Evolutionary conservation across 2,888 invertebrate genomes (phyloP).

Genomic region (Suillia variegata): DNA sequence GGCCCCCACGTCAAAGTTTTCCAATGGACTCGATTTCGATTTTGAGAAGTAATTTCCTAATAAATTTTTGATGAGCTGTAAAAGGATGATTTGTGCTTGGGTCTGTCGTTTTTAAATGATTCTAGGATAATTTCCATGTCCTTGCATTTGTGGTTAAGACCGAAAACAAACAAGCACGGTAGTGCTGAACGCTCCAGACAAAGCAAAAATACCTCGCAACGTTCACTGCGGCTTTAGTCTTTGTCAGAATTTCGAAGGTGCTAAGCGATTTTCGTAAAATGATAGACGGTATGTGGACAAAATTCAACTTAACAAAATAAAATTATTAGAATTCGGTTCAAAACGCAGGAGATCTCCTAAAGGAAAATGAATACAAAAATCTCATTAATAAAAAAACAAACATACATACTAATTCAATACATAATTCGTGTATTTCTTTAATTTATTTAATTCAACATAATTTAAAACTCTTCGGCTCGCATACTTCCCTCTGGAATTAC

Average conservation of each 20-base stretch:
- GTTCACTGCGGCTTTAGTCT: constrained; percentile 17
- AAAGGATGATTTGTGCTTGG: constrained; percentile 10
- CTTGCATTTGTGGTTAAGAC: neutral
- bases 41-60: constrained; percentile 7
- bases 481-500: neutral
- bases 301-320: neutral
- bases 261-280: constrained; percentile 29
- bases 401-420: no score
- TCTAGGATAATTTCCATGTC: constrained; percentile 3
- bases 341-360: neutral
- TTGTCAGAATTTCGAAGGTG: constrained; percentile 26
- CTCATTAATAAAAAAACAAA: no score
- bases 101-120: neutral
- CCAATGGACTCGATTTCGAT: neutral
- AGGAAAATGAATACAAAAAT: neutral
- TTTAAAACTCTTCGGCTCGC: neutral
- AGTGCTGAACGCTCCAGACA: no score
- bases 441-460: no score
- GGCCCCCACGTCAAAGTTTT: neutral
- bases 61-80: constrained; percentile 25
- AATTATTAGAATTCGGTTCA: neutral
- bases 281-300: constrained; percentile 24
- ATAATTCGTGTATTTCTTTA: neutral
- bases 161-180: neutral
- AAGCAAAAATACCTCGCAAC: no score